phyloP scores from a whole-genome alignment of 2,888 invertebrate species.

The Eueremaeus valkanovi region DNA sequence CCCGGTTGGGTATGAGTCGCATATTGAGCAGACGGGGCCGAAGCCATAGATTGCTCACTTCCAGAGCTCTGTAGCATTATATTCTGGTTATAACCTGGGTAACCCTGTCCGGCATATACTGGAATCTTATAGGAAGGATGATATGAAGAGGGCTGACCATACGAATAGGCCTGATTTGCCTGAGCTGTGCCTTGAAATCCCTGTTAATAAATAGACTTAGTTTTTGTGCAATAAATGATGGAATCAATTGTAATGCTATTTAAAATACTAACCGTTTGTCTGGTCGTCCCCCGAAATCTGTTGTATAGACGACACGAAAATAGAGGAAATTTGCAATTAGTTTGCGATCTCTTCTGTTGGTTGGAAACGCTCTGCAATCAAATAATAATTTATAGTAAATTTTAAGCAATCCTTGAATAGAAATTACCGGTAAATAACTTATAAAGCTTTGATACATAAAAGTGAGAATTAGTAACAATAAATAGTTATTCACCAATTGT shows the following conservation, averaged over 20 bases:
- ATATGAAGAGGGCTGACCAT: slow-evolving; percentile 23
- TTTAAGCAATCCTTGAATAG: no score
- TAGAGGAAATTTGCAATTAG: not conserved
- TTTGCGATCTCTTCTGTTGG: not conserved
- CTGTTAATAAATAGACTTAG: not conserved
- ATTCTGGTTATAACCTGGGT: not conserved
- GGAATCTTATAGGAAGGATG: slow-evolving; percentile 11
- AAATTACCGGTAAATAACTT: no score
- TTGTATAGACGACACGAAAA: not conserved
- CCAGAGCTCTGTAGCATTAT: not conserved
- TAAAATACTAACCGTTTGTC: no score
- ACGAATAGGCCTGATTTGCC: slow-evolving; percentile 1
- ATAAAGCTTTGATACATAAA: not conserved
- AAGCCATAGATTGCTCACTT: not conserved
- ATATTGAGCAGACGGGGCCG: not conserved
- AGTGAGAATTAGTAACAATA: not conserved
- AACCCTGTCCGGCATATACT: not conserved
- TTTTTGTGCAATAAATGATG: not conserved
- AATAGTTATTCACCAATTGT: not conserved
- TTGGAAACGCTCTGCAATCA: not conserved
- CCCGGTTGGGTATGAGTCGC: not conserved
- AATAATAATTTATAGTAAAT: no score
- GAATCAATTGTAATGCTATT: no score
- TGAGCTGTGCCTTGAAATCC: slow-evolving; percentile 37
- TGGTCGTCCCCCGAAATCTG: not conserved